Base-by-base conservation (phyloP, 2,113 vertebrate genomes). In the Myodes glareolus region DNA sequence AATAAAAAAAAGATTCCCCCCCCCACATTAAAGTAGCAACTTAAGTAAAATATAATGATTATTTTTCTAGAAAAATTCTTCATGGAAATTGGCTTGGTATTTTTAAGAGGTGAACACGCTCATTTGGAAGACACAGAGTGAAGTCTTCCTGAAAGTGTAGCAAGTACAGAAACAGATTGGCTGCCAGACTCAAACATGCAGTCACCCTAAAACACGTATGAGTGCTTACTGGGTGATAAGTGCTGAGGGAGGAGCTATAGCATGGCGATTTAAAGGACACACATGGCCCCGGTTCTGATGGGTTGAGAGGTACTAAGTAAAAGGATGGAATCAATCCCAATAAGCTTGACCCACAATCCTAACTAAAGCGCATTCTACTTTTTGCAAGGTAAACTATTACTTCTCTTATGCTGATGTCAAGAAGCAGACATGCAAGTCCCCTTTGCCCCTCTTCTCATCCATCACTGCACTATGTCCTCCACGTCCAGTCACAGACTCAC, bases 31-130 rank as follows among this genome's bases (percentile, higher is more conserved):
- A 89, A 55, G 47, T 85, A 94, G 63, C 72, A 96, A 77, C 45
- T 96, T 95, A 91, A 8, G 36, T 61, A 75, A 84, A 91, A 47
- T 25, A 14, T 47, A 77, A 78, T 65, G 55, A 87, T 4, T 77
- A 91, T 81, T 95, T 96, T 94, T n/a, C 52, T 96, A 93, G 76
- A 91, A 95, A 91, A 88, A 50, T 10, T 90, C 73, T 94, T 88
- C 39, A 90, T 47, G 61, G 45, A 13, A 96, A 96, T 88, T 92
- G 88, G 14, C 50, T 81, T 94, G 3, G 33, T 90, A 2, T 81
- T 94, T 96, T 55, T 50, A 52, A 81, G 92, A 90, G 52, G 7
- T 52, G 63, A 63, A 70, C 61, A 29, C 13, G 50, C 58, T 86
- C 33, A 77, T 88, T 76, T 94, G 70, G 39, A 97, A 94, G 45